These are phyloP conservation scores for Bolinopsis microptera DNA, from an alignment of 37 sponge, comb jelly and placozoan species.

Conservation along the genomic window DNA sequence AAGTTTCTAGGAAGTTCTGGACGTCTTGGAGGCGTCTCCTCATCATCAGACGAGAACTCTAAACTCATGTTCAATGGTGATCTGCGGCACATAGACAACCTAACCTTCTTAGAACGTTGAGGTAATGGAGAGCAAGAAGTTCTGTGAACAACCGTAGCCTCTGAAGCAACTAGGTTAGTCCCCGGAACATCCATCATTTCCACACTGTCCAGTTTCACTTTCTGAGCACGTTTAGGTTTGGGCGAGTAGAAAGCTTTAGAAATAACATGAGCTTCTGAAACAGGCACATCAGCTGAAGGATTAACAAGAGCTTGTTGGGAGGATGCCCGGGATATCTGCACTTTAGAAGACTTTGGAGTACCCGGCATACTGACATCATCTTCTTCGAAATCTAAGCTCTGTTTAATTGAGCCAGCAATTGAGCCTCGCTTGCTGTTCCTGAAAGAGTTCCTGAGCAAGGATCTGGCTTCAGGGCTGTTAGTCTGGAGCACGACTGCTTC, in stretches of 20 bases:
- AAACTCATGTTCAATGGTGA: neutral
- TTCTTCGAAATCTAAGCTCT: neutral
- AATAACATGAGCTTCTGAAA: neutral
- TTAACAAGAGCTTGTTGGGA: conserved; percentile 5
- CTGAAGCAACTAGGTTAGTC: neutral
- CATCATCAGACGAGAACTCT: neutral
- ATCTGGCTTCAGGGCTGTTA: neutral
- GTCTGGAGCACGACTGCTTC: conserved; percentile 57
- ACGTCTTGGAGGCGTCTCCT: neutral
- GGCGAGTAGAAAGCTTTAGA: conserved; percentile 29
- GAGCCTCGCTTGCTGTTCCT: neutral
- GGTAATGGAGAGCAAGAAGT: conserved; percentile 1
- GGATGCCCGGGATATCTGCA: neutral
- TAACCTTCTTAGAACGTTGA: conserved; percentile 28
- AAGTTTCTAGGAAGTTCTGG: conserved; percentile 54
- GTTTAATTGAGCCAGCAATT: neutral
- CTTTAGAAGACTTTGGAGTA: neutral
- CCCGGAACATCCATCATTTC: neutral
- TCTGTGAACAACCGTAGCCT: neutral
- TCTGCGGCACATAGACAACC: neutral
- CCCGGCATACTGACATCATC: neutral
- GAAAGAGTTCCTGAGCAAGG: neutral
- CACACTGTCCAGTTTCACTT: neutral
- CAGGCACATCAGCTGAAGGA: neutral
- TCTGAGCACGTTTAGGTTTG: conserved; percentile 46